Evolutionary conservation across 2,113 vertebrate species (phyloP), one percentile per base, ranked within the genome.

Genomic region (Trichomycterus rosablanca): DNA sequence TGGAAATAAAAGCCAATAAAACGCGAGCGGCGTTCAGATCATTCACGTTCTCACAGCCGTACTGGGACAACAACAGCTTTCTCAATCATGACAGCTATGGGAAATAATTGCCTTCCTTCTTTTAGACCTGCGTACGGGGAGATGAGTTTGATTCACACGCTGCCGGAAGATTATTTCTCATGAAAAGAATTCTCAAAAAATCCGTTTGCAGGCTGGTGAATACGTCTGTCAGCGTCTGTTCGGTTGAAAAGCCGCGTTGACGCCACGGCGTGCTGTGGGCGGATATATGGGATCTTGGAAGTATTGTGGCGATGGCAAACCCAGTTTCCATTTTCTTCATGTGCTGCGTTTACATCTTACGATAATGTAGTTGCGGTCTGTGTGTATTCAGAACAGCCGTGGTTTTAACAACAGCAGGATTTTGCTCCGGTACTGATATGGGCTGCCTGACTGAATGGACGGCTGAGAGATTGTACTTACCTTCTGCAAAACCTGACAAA

Each of bases 1-100:
- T 58, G 65, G 44, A 62, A 76, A 75, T 72, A 73, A 76, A 30
- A 73, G 65, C 55, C 53, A 44, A 49, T 67, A 28, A 67, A 66
- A 58, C 58, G 43, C 55, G 50, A 55, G 50, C 50, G 59, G 26
- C 30, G 56, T 22, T 55, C 62, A 20, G 30, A 51, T 70, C 56
- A 42, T 59, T 67, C 9, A 24, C 37, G 24, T 43, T 60, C 9
- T 52, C 22, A n/a, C 6, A 10, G 12, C 3, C 12, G 2, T 23
- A 10, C 12, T 10, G 22, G 15, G 46, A 50, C 20, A 26, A 26
- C 6, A 26, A 3, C 7, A 46, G 44, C 28, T 18, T 22, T 43
- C 24, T 22, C 5, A 9, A 6, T 1, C 7, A 20, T 6, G 23
- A 23, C 35, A 20, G 20, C 14, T 16, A 4, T 26, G 28, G 22